These are phyloP conservation scores for Brachionus manjavacas DNA, from an alignment of 1,140 invertebrate species.

Conservation along the genomic window DNA sequence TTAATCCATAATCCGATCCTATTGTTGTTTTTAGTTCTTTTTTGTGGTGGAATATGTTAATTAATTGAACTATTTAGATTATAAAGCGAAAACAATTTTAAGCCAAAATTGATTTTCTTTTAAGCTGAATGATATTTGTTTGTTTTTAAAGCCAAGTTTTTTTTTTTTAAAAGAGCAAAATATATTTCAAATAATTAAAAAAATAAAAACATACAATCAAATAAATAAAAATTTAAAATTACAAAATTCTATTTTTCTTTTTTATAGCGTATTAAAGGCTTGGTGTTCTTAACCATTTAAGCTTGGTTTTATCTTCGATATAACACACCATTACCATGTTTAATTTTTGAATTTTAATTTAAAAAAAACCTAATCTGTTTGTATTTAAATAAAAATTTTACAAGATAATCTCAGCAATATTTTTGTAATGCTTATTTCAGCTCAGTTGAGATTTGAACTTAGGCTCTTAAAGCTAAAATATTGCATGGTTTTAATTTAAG, in stretches of 20 bases:
- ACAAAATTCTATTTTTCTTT: background rate
- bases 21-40: background rate
- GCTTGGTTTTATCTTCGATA: background rate
- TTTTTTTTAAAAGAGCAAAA: background rate
- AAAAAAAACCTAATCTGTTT: background rate
- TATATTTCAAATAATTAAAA: slow-evolving; percentile 32
- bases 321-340: background rate
- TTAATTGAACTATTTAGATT: slow-evolving; percentile 20
- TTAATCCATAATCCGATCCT: background rate
- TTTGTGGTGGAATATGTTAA: slow-evolving; percentile 36
- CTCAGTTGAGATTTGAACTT: background rate
- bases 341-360: background rate
- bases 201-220: slow-evolving; percentile 31
- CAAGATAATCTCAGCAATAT: background rate
- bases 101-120: background rate
- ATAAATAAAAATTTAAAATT: slow-evolving; percentile 13
- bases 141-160: background rate
- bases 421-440: background rate
- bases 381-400: background rate
- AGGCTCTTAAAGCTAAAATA: background rate
- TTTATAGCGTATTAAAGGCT: background rate
- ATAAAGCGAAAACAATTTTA: slow-evolving; percentile 14
- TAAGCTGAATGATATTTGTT: slow-evolving; percentile 36
- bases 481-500: background rate
- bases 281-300: background rate